Base-by-base conservation (phyloP, 2,888 invertebrate genomes). In the Petrolisthes cinctipes region DNA sequence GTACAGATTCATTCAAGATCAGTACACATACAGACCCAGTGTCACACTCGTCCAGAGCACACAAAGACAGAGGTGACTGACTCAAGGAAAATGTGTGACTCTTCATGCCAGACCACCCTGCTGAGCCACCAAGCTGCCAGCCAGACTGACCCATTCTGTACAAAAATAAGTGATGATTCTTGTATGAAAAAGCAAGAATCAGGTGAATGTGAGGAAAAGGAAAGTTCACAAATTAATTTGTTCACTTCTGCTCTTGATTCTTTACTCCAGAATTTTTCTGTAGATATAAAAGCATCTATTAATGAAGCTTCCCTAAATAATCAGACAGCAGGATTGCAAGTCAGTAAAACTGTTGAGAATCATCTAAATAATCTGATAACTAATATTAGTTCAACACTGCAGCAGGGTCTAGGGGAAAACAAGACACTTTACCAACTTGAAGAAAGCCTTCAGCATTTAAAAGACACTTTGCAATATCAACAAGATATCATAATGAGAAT, bases 251-350 rank as follows among this genome's bases (percentile, higher is more conserved):
- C 81, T 9, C 14, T 88, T 66, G 84, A 88, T 56, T 61, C 83
- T 23, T 37, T 83, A 14, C 37, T 88, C 14, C 84, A 84, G n/a
- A 81, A 81, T 73, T 81, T 88, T 57, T 75, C 83, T 20, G 80
- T 84, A 20, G 87, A 81, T 81, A 37, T 88, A 5, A 83, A 88
- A 20, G 7, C 78, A 20, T 80, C 75, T 6, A 75, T 81, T 7
- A 61, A 57, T 11, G 81, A 84, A 14, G 73, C 79, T 37, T 53
- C 61, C 73, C 81, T 81, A 54, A 51, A 9, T 11, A 81, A 56
- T 54, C 83, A 88, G 75, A 75, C 57, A 14, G 83, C 83, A 23
- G 73, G 57, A 4, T 53, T 83, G 5, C 84, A 88, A 20, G 83
- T 88, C 14, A 81, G 53, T 37, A 57, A 73, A 71, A 68, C 53